phyloP scores from a whole-genome alignment of 1,140 invertebrate genomes.

The Carposina sasakii region DNA sequence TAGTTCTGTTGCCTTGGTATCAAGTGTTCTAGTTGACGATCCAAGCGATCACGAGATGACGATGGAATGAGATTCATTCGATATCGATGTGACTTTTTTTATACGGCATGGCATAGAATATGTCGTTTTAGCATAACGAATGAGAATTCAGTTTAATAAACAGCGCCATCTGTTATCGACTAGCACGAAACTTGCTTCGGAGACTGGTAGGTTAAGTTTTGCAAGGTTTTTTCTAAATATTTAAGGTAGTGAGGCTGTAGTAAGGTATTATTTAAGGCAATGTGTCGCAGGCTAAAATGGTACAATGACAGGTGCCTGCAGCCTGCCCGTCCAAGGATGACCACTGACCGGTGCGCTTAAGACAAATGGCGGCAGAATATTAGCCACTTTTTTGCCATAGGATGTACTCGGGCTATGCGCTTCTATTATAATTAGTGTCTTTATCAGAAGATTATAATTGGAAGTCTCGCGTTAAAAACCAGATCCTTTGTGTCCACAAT shows the following conservation, averaged over 20 bases:
- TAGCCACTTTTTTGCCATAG: constrained; percentile 40
- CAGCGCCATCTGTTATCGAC: constrained; percentile 55
- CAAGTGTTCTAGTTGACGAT: constrained; percentile 67
- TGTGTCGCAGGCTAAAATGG: constrained; percentile 55
- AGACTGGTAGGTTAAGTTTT: no score
- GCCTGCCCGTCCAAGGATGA: constrained; percentile 54
- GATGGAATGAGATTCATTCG: constrained; percentile 18
- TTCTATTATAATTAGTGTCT: constrained; percentile 52
- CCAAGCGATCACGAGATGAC: constrained; percentile 40
- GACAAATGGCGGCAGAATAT: constrained; percentile 39
- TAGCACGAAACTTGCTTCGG: constrained; percentile 31
- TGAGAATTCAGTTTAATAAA: no score
- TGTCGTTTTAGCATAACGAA: no score
- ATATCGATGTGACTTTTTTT: no score
- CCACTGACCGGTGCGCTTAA: constrained; percentile 43
- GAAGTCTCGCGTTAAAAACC: constrained; percentile 24
- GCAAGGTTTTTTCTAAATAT: no score
- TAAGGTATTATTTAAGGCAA: constrained; percentile 52
- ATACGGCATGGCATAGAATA: no score
- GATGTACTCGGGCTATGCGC: constrained; percentile 23
- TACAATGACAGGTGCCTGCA: constrained; percentile 57
- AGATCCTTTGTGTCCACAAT: constrained; percentile 20
- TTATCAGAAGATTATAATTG: constrained; percentile 47
- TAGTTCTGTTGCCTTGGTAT: constrained; percentile 50
- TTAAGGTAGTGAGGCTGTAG: no score